These are phyloP conservation scores for Netelia inedita DNA, from an alignment of 2,888 invertebrate genomes.

Conservation along the genomic window DNA sequence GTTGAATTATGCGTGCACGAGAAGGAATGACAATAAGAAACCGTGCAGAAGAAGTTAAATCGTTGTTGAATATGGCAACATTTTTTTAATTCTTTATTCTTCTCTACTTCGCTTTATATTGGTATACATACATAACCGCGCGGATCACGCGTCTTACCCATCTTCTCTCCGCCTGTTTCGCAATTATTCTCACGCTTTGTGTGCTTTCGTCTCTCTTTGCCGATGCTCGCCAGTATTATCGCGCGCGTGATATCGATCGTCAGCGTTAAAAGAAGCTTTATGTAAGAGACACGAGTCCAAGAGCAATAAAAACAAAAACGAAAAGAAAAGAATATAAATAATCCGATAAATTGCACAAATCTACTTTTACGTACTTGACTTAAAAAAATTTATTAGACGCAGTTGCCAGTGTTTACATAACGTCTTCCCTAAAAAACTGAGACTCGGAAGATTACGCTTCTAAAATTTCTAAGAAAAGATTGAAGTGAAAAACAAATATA, in stretches of 20 bases:
- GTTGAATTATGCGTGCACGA: too few species aligned
- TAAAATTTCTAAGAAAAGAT: too few species aligned
- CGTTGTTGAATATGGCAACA: background rate
- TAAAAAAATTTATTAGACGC: too few species aligned
- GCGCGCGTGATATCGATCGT: background rate
- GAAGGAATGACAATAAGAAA: too few species aligned
- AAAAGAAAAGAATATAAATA: background rate
- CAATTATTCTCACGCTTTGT: conserved; percentile 59
- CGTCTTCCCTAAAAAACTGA: too few species aligned
- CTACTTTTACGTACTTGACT: too few species aligned
- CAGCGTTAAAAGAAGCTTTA: background rate
- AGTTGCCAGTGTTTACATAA: too few species aligned
- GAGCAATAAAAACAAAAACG: background rate
- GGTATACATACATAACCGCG: conserved; percentile 14
- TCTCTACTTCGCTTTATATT: conserved; percentile 32
- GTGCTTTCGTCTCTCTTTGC: background rate
- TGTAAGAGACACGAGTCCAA: background rate
- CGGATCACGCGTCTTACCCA: conserved; percentile 51
- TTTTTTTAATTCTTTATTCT: background rate
- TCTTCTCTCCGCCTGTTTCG: conserved; percentile 41
- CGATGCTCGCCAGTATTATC: background rate
- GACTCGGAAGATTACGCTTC: too few species aligned
- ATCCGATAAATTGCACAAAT: too few species aligned
- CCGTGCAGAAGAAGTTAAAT: too few species aligned
- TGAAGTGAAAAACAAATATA: too few species aligned